These are phyloP conservation scores for Charaxes varanes DNA, from an alignment of 1,140 invertebrate species.

Conservation along the genomic window DNA sequence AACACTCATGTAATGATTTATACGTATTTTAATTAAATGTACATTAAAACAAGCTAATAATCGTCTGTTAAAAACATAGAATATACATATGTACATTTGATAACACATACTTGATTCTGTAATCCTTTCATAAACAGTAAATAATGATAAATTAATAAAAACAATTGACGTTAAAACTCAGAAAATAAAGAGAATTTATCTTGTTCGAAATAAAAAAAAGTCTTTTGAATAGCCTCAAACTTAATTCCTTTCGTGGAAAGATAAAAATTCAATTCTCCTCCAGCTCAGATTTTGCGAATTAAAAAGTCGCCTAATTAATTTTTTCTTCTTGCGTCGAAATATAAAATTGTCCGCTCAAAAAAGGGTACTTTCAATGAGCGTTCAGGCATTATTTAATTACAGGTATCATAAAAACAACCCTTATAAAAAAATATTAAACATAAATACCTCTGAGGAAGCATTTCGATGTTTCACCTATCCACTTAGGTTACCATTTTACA, in stretches of 20 bases:
- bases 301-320: constrained; percentile 19
- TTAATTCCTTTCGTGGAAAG: constrained; percentile 8
- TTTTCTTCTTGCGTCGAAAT: constrained; percentile 7
- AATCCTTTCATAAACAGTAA: too few relatives aligned
- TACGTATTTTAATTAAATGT: too few relatives aligned
- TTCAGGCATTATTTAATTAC: constrained; percentile 4
- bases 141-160: too few relatives aligned
- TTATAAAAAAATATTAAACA: neutral
- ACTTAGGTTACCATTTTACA: constrained; percentile 9
- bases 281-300: constrained; percentile 7
- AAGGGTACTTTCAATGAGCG: neutral
- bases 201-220: too few relatives aligned
- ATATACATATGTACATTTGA: too few relatives aligned
- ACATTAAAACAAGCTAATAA: too few relatives aligned
- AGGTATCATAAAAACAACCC: neutral
- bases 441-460: constrained; percentile 16
- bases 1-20: too few relatives aligned
- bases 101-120: too few relatives aligned
- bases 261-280: constrained; percentile 8
- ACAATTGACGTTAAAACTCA: too few relatives aligned
- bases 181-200: too few relatives aligned
- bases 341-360: neutral
- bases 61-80: too few relatives aligned
- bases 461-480: constrained; percentile 13
- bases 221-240: neutral